Base-by-base conservation (phyloP, 2,888 invertebrate genomes). In the Rotaria socialis region DNA sequence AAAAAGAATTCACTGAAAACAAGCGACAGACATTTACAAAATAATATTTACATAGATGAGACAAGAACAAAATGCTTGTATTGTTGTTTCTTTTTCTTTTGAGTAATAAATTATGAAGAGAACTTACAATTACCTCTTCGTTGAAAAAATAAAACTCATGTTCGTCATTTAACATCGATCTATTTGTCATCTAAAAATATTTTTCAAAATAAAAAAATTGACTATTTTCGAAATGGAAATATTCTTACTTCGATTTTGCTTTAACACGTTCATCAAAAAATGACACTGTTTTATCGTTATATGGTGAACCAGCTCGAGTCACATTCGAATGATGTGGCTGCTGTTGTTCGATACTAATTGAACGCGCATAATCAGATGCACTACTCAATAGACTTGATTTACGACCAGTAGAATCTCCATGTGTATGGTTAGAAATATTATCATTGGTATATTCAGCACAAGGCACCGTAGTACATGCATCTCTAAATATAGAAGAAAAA, bases 331-430 rank as follows among this genome's bases (percentile, higher is more conserved):
- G 16, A 43, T 75, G 75, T n/a, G 24, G 47, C 24, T 75, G 75
- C 16, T 43, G 80, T 80, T 80, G 80, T 41, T 80, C 80, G 47
- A 24, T n/a, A 80, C 11, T 80, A 47, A 80, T n/a, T n/a, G 80
- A 80, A n/a, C 47, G 80, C 2, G 80, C 80, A 47, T 80, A 80
- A 80, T 80, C 80, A 11, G 80, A 80, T 47, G 80, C 80, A 47
- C 80, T 80, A 47, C 80, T 80, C 35, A 80, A 47, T 19, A 80
- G n/a, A 80, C 80, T 80, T 43, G 47, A 47, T 47, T 80, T 43
- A 10, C 80, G 80, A 19, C 35, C 67, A 19, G 5, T 67, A 6
- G 67, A 16, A 7, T 67, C 67, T 24, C 47, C 24, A 47, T 24
- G 47, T 10, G 2, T n/a, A 10, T 22, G 11, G 6, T 3, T 35